phyloP scores from a whole-genome alignment of 1,140 invertebrate species.

The Gonioctena quinquepunctata region DNA sequence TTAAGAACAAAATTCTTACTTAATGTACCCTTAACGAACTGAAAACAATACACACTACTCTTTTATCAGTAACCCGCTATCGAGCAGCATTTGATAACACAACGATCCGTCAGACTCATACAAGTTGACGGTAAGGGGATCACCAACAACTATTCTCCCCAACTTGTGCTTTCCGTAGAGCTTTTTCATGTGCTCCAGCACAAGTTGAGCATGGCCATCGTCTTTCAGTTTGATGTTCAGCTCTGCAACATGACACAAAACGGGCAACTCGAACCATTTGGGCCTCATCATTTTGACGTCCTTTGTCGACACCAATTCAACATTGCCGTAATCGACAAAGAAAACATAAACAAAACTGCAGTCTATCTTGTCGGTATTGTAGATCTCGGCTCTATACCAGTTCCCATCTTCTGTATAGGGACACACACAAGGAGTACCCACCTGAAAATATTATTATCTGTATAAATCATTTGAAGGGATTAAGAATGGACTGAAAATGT shows the following conservation, averaged over 20 bases:
- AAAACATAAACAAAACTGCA: slow-evolving; percentile 27
- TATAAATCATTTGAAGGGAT: no score
- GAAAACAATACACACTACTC: no score
- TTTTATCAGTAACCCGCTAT: slow-evolving; percentile 6
- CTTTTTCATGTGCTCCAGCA: slow-evolving; percentile 3
- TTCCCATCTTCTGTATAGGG: slow-evolving; percentile 23
- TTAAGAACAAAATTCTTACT: not conserved
- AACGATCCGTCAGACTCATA: not conserved
- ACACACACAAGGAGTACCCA: slow-evolving; percentile 25
- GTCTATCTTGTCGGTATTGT: slow-evolving; percentile 17
- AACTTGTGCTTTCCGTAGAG: not conserved
- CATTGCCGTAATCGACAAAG: slow-evolving; percentile 37
- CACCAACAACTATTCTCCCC: not conserved
- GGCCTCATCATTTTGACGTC: slow-evolving; percentile 25
- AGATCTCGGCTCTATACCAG: slow-evolving; percentile 30
- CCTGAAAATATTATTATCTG: no score
- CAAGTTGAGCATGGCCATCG: slow-evolving; percentile 2
- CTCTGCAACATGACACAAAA: slow-evolving; percentile 19
- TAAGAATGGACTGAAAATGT: no score
- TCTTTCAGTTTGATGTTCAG: slow-evolving; percentile 25
- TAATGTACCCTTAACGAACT: no score
- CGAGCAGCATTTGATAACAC: slow-evolving; percentile 12
- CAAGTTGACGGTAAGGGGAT: slow-evolving; percentile 17
- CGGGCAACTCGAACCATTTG: slow-evolving; percentile 26
- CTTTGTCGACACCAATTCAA: slow-evolving; percentile 17